A percentile compares a stretch with the other conserved stretches of the same genome.
These are phyloP conservation scores for Mamestra brassicae DNA, from an alignment of 2,888 invertebrate genomes.

Conservation along the genomic window DNA sequence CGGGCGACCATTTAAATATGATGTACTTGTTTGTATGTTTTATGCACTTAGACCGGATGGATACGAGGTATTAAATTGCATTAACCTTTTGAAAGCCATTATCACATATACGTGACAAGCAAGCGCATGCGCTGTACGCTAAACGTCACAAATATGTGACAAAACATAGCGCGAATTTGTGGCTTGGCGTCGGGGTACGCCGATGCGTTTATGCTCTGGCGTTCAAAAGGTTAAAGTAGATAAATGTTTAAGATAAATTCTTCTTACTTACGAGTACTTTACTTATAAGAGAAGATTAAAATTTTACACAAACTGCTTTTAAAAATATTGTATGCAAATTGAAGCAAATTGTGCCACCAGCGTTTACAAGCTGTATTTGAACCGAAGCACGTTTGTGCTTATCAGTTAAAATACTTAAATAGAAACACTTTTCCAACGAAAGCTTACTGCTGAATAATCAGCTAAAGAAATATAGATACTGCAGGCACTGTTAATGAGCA, in stretches of 20 bases:
- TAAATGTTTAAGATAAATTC: not conserved
- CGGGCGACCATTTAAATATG: constrained; percentile 48
- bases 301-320: not conserved
- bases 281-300: not conserved
- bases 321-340: not conserved
- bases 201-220: too few species aligned
- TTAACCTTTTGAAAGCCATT: not conserved
- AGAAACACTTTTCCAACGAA: not conserved
- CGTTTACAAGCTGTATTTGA: not conserved
- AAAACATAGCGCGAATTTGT: too few species aligned
- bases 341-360: constrained; percentile 18
- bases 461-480: not conserved
- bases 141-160: too few species aligned
- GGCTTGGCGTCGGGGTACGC: too few species aligned
- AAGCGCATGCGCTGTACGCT: too few species aligned
- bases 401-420: not conserved
- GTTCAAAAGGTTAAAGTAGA: not conserved
- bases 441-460: not conserved
- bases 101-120: too few species aligned
- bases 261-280: too few species aligned
- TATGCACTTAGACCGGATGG: constrained; percentile 8
- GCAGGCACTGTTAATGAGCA: too few species aligned
- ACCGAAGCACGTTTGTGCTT: constrained; percentile 1
- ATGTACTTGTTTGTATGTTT: constrained; percentile 27
- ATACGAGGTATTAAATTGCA: constrained; percentile 5